Evolutionary conservation across 2,797 vertebrate genomes (phyloP).

Genomic region (Coracias cyanogaster): DNA sequence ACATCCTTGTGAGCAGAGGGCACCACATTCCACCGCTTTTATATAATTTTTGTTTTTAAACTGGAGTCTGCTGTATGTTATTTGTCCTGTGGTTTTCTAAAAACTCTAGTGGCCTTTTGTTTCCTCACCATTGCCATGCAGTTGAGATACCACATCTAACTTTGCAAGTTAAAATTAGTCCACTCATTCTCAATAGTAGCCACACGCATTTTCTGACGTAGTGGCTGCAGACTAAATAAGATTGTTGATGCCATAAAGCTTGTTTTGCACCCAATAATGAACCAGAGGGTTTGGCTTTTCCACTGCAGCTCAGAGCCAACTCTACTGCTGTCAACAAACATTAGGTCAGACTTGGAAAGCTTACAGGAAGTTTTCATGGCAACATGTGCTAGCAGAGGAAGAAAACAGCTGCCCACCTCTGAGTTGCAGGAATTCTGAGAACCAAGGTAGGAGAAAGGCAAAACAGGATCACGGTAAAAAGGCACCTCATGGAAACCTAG

Average conservation of each 20-base stretch:
- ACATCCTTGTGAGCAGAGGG: neutral
- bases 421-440: neutral
- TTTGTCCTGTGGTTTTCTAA: neutral
- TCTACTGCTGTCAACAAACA: neutral
- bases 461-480: neutral
- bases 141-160: neutral
- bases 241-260: neutral
- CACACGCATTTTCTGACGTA: neutral
- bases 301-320: neutral
- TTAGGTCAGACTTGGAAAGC: neutral
- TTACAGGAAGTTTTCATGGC: neutral
- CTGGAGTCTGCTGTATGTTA: neutral
- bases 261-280: neutral
- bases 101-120: neutral
- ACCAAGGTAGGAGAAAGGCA: neutral
- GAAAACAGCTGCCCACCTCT: neutral
- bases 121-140: neutral
- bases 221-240: neutral
- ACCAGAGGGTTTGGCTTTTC: neutral
- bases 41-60: neutral
- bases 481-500: neutral
- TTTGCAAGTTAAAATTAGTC: neutral
- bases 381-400: neutral
- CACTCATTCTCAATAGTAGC: rapidly evolving
- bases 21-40: neutral